Evolutionary conservation across 2,113 vertebrate genomes (phyloP).

Genomic region (Phrynosoma platyrhinos): DNA sequence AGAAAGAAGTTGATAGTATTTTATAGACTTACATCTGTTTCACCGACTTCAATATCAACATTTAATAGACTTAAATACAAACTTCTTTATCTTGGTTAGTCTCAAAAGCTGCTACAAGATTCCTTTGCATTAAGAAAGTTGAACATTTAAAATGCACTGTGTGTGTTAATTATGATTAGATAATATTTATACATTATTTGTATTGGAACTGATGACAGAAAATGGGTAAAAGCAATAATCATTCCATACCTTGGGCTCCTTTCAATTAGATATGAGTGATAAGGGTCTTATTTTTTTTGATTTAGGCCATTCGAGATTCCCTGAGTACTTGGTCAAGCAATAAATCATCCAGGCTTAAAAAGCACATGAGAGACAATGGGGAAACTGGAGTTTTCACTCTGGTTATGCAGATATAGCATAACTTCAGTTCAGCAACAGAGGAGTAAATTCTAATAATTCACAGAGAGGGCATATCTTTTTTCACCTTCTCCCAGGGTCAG

Average conservation of each 20-base stretch:
- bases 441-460: not conserved
- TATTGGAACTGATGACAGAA: not conserved
- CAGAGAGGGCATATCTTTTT: rapidly evolving
- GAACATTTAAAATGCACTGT: not conserved
- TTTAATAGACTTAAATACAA: too few relatives aligned
- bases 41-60: too few relatives aligned
- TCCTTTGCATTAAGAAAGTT: not conserved
- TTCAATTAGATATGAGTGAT: constrained; percentile 4
- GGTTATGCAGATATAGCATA: rapidly evolving
- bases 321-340: not conserved
- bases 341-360: constrained; percentile 1
- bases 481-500: not conserved
- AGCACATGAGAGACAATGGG: constrained; percentile 34
- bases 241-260: too few relatives aligned
- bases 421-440: rapidly evolving
- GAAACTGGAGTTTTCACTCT: constrained; percentile 12
- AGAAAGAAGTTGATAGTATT: too few relatives aligned
- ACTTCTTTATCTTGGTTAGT: too few relatives aligned
- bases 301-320: not conserved
- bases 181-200: not conserved
- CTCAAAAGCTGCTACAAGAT: too few relatives aligned
- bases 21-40: too few relatives aligned
- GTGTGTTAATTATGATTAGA: not conserved
- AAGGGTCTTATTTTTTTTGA: not conserved
- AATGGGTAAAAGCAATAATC: not conserved